Evolutionary conservation across 2,797 vertebrate genomes (phyloP).

Genomic region (Pteronotus mesoamericanus): DNA sequence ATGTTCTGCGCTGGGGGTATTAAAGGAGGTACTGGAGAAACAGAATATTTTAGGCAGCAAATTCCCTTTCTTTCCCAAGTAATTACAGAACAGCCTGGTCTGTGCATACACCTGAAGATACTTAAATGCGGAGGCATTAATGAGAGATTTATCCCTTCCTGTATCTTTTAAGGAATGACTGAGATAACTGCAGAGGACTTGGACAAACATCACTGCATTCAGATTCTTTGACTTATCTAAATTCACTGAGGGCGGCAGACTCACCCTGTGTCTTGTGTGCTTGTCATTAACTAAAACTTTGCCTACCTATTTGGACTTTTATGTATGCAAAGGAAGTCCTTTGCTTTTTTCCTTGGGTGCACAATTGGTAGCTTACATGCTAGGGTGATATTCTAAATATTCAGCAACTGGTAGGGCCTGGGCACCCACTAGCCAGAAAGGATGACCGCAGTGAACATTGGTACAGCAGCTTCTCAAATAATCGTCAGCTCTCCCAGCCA

Average conservation of each 20-base stretch:
- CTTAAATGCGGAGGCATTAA: background rate
- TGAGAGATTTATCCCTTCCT: background rate
- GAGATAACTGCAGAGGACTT: background rate
- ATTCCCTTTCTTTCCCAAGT: background rate
- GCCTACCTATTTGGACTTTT: background rate
- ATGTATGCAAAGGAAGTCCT: background rate
- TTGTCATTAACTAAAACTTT: background rate
- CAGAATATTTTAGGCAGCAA: background rate
- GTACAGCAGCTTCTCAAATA: background rate
- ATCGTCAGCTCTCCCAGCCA: background rate
- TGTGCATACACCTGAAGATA: background rate
- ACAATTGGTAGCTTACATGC: background rate
- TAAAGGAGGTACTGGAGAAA: background rate
- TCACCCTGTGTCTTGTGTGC: background rate
- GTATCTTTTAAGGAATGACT: no score
- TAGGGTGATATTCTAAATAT: background rate
- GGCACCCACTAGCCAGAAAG: background rate
- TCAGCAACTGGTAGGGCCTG: background rate
- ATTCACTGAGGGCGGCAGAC: accelerated
- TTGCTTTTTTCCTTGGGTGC: background rate
- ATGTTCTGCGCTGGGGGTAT: background rate
- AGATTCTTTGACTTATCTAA: background rate
- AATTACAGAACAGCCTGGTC: background rate
- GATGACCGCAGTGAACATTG: accelerated
- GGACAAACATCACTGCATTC: background rate